Conservation (phyloP, 2,888 invertebrate species). For the Cetonia aurata region DNA sequence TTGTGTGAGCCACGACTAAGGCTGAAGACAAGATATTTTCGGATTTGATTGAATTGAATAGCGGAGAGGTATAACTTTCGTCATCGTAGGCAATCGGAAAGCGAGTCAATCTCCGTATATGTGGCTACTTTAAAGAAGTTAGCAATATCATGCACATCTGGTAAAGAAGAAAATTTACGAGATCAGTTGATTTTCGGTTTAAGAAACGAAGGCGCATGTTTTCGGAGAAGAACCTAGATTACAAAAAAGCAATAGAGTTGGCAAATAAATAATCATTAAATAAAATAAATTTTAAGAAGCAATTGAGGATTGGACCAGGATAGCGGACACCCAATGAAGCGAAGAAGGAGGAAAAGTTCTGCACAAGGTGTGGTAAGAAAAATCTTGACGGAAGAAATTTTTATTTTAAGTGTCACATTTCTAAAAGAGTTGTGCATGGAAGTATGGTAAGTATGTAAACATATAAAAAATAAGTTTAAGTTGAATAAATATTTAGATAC, state of each 20-base stretch:
- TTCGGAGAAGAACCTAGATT: neutral
- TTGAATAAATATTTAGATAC: conserved; percentile 17
- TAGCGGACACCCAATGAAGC: neutral
- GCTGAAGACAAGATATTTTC: no score
- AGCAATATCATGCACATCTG: conserved; percentile 6
- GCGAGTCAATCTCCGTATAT: conserved; percentile 18
- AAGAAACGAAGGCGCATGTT: neutral
- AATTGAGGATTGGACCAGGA: neutral
- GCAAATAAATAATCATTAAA: conserved; percentile 10
- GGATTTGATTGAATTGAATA: no score
- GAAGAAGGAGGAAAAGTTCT: neutral
- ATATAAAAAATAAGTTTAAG: conserved; percentile 13
- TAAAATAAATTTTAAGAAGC: neutral
- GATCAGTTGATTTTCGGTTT: conserved; percentile 23
- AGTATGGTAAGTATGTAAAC: conserved; percentile 3
- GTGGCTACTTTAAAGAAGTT: conserved; percentile 26
- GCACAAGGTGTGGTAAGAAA: conserved; percentile 12
- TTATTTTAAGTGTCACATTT: conserved; percentile 29
- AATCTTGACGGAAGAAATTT: conserved; percentile 5
- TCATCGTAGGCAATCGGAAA: conserved; percentile 18
- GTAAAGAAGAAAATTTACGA: conserved; percentile 27
- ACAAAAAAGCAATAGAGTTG: conserved; percentile 17
- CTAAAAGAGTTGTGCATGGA: neutral
- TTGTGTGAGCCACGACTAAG: no score
- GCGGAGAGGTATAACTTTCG: conserved; percentile 29